Conservation (phyloP, 1,140 invertebrate genomes). For the Drosophila arawakana region DNA sequence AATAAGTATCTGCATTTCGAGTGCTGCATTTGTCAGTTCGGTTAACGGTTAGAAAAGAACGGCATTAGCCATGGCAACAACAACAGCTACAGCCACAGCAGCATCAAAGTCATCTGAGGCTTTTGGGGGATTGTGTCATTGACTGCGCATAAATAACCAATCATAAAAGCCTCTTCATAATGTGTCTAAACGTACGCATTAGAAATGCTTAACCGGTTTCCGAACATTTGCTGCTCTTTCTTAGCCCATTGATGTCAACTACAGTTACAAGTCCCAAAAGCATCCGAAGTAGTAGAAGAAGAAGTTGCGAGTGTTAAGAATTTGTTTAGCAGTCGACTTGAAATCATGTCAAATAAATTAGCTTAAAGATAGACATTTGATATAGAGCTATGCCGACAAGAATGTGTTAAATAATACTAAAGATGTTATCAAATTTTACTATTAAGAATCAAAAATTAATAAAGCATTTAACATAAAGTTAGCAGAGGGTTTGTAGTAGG, state of each 20-base stretch:
- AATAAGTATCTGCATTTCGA: conserved; percentile 24
- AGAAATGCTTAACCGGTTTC: conserved; percentile 65
- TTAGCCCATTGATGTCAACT: conserved; percentile 61
- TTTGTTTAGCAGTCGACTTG: conserved; percentile 22
- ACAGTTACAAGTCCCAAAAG: conserved; percentile 54
- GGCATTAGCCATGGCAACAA: conserved; percentile 10
- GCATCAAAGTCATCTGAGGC: conserved; percentile 35
- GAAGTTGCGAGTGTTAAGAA: conserved; percentile 21
- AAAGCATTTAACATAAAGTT: no score
- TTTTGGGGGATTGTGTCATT: conserved; percentile 49
- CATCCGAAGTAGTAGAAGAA: conserved; percentile 29
- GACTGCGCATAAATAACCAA: conserved; percentile 49
- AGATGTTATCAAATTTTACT: no score
- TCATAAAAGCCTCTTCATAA: conserved; percentile 39
- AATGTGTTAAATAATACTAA: no score
- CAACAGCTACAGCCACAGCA: conserved; percentile 6
- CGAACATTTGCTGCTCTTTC: background rate
- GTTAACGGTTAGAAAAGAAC: conserved; percentile 50
- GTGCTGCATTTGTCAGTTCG: conserved; percentile 31
- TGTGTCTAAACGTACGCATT: conserved; percentile 23
- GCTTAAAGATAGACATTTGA: background rate
- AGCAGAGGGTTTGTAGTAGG: no score
- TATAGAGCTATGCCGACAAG: background rate
- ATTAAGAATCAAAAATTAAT: no score
- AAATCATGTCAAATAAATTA: conserved; percentile 45